A percentile compares a stretch with the other conserved stretches of the same genome.
Evolutionary conservation across 1,140 invertebrate species (phyloP).

Genomic region (Drosophila insularis): DNA sequence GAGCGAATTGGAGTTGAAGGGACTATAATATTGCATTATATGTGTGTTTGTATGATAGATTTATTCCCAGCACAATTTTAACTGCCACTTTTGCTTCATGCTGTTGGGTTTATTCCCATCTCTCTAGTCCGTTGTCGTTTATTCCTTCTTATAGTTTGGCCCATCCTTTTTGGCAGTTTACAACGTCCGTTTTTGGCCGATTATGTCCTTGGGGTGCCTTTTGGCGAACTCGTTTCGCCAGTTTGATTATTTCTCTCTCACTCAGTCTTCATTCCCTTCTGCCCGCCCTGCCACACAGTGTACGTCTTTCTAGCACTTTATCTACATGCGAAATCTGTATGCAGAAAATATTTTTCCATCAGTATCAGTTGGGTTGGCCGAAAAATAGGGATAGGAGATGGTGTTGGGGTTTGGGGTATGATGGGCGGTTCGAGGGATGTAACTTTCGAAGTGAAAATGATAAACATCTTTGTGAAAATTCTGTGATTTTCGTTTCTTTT

Average conservation of each 20-base stretch:
- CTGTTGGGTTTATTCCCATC: conserved; percentile 43
- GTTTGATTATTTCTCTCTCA: conserved; percentile 34
- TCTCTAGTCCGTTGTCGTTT: conserved; percentile 26
- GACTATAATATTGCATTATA: conserved; percentile 75
- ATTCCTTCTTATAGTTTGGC: conserved; percentile 8
- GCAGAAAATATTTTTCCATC: conserved; percentile 75
- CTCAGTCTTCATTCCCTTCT: background rate
- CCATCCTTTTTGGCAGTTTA: conserved; percentile 51
- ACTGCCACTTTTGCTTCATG: conserved; percentile 64
- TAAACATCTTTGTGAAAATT: conserved; percentile 75
- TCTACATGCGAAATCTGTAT: conserved; percentile 77
- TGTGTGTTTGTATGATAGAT: conserved; percentile 56
- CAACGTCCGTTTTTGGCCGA: conserved; percentile 74
- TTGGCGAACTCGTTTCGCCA: conserved; percentile 32
- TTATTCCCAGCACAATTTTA: conserved; percentile 80
- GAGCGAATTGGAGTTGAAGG: conserved; percentile 29
- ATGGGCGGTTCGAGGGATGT: background rate
- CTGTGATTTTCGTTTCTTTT: conserved; percentile 67
- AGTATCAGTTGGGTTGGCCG: background rate
- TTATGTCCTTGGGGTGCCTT: conserved; percentile 76
- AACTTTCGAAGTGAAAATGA: conserved; percentile 61
- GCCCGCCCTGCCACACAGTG: no score
- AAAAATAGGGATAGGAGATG: background rate
- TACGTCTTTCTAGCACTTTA: conserved; percentile 48
- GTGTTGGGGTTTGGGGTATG: conserved; percentile 27